Evolutionary conservation across 2,113 vertebrate species (phyloP), one percentile per base, ranked within the genome.

Genomic region (Crotalus horridus): DNA sequence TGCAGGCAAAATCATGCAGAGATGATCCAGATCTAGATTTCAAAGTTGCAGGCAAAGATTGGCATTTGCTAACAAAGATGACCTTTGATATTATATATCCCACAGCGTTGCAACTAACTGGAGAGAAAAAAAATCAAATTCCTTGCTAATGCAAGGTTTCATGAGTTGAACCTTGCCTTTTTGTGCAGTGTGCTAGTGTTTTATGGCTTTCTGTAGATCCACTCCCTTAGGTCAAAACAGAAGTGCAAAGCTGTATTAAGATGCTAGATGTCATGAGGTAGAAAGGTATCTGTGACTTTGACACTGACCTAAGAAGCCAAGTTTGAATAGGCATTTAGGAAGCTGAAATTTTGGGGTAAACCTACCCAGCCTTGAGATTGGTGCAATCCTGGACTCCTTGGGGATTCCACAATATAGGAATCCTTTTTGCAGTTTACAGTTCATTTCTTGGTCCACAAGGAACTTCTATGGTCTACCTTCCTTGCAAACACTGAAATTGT

Each of bases 1-100:
- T 39, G n/a, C 43, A 13, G 29, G 64, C 64, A 59, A 85, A 88
- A 74, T 26, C 74, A 39, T 56, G 10, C 87, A 89, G 54, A 85
- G 64, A 92, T 10, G 39, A 59, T 90, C 74, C 12, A 89, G 69
- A 92, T 89, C 24, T 88, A 86, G 55, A 89, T 86, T 93, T 93
- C 92, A 90, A 61, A 90, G 92, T 89, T n/a, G 29, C 43, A 86
- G 69, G 55, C 20, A 59, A 33, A 61, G 88, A 90, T 85, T 90
- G 69, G 55, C 33, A 74, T 86, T 61, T 10, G 74, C 29, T 29
- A 93, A 90, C 88, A 64, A 53, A 90, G 88, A 53, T 90, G 74
- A 85, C 74, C 54, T 90, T 93, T 93, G 92, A 61, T 93, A 93
- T 86, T 90, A 59, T 90, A 59, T 90, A 86, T 53, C 20, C 88